Evolutionary conservation across 2,113 vertebrate genomes (phyloP).

Genomic region (Coracopsis vasa): DNA sequence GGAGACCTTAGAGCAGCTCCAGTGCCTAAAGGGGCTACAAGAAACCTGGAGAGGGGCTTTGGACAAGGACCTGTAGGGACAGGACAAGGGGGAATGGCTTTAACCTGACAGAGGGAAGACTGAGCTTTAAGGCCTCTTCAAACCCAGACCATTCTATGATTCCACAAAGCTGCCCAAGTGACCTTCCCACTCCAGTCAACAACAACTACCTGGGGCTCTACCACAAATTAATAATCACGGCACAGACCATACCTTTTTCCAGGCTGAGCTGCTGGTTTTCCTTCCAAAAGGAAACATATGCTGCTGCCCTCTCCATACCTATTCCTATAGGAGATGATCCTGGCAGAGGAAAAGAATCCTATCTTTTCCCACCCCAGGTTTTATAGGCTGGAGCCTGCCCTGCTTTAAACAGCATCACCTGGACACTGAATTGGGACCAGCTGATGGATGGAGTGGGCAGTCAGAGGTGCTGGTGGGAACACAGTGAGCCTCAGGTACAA

Average conservation of each 20-base stretch:
- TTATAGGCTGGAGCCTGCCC: background rate
- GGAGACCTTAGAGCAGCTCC: too few relatives aligned
- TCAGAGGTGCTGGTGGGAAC: background rate
- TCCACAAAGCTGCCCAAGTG: accelerated
- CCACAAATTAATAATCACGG: accelerated
- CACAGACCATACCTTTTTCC: background rate
- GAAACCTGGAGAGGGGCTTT: too few relatives aligned
- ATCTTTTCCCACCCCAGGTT: accelerated
- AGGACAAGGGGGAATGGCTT: too few relatives aligned
- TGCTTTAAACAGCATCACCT: background rate
- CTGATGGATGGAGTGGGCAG: too few relatives aligned
- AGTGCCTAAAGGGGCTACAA: too few relatives aligned
- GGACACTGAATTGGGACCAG: background rate
- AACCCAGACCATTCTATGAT: too few relatives aligned
- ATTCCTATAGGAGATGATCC: accelerated
- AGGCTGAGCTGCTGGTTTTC: accelerated
- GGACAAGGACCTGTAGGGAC: too few relatives aligned
- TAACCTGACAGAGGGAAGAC: too few relatives aligned
- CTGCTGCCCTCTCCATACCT: accelerated
- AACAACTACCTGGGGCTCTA: too few relatives aligned
- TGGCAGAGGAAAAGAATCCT: accelerated
- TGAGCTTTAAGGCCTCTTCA: too few relatives aligned
- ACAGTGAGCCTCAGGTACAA: too few relatives aligned
- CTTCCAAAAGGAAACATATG: accelerated
- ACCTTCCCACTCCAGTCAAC: background rate